phyloP scores from a whole-genome alignment of 2,113 vertebrate genomes.

The Silurus meridionalis region DNA sequence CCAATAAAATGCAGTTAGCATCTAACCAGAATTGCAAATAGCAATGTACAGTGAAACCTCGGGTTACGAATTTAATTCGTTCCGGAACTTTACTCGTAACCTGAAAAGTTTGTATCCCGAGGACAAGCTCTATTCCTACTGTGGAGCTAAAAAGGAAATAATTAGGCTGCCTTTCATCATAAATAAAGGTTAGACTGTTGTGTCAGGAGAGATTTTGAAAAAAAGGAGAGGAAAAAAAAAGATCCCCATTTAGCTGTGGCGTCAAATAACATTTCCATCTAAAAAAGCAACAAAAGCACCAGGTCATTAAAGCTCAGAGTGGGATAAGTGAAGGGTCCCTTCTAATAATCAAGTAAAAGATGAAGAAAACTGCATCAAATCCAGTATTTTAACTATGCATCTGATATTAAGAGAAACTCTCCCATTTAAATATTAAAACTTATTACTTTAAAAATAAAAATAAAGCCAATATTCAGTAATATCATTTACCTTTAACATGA shows the following conservation, averaged over 20 bases:
- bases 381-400: slow-evolving; percentile 13
- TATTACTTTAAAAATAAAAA: no score
- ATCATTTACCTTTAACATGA: no score
- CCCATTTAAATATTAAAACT: slow-evolving; percentile 34
- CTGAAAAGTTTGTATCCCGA: not conserved
- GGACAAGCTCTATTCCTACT: not conserved
- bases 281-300: not conserved
- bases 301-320: slow-evolving; percentile 9
- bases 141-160: not conserved
- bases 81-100: no score
- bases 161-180: slow-evolving; percentile 19
- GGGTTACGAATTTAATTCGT: no score
- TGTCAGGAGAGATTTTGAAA: not conserved
- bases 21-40: no score
- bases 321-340: slow-evolving; percentile 2
- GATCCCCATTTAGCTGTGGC: not conserved
- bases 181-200: slow-evolving; percentile 19
- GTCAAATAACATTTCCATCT: slow-evolving; percentile 27
- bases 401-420: slow-evolving; percentile 12
- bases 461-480: no score
- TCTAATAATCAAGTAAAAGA: not conserved
- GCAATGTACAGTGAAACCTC: no score
- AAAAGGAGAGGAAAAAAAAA: not conserved
- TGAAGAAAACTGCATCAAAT: not conserved
- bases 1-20: no score